Conservation (phyloP, 2,888 invertebrate species). For the Nemotelus pantherinus region DNA sequence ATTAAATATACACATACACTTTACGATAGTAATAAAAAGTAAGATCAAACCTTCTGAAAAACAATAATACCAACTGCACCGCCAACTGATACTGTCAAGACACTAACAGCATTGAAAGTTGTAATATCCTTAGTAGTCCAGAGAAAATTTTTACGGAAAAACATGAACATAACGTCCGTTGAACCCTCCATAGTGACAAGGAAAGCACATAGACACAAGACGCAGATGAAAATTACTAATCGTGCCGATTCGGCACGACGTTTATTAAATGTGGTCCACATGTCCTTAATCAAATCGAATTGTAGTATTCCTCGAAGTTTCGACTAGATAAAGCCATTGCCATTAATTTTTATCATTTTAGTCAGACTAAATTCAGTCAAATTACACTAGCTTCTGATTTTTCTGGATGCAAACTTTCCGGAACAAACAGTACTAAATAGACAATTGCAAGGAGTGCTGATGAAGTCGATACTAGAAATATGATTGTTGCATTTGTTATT, state of each 20-base stretch:
- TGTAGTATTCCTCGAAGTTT: background rate
- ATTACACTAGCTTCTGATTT: background rate
- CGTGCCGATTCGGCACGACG: background rate
- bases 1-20: too few relatives aligned
- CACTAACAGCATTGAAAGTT: slow-evolving; percentile 68
- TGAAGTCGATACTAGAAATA: slow-evolving; percentile 58
- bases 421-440: slow-evolving; percentile 44
- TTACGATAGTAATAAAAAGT: background rate
- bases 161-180: slow-evolving; percentile 70
- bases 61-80: slow-evolving; percentile 69
- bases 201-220: background rate
- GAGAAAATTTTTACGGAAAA: slow-evolving; percentile 71
- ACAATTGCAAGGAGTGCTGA: slow-evolving; percentile 57
- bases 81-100: slow-evolving; percentile 68
- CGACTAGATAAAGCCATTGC: background rate
- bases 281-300: background rate
- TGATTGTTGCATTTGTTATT: slow-evolving; percentile 57
- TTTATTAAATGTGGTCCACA: background rate
- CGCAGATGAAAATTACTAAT: background rate
- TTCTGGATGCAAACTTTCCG: background rate
- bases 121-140: slow-evolving; percentile 75
- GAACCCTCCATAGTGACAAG: slow-evolving; percentile 55
- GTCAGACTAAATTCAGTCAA: background rate
- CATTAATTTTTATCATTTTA: background rate
- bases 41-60: slow-evolving; percentile 65